Evolutionary conservation across 1,140 invertebrate genomes (phyloP).

Genomic region (Drosophila kepulauana): DNA sequence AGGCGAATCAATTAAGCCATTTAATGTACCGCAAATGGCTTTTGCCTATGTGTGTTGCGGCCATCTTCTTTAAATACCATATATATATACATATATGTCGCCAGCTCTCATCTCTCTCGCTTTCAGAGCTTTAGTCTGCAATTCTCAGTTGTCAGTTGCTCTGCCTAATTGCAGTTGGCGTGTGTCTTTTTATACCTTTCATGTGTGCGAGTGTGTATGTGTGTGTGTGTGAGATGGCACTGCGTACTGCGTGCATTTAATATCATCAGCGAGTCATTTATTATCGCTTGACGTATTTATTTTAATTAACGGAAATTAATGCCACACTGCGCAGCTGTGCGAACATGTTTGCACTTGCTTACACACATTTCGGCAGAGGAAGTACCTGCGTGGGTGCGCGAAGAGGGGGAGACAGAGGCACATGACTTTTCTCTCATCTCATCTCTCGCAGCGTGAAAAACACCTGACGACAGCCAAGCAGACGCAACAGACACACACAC

Average conservation of each 20-base stretch:
- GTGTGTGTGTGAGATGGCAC: conserved; percentile 1
- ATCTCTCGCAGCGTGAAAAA: conserved; percentile 33
- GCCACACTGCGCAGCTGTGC: conserved; percentile 72
- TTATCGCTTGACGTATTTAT: conserved; percentile 82
- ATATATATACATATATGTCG: conserved; percentile 28
- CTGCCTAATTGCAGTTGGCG: conserved; percentile 53
- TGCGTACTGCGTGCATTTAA: conserved; percentile 49
- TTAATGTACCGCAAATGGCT: conserved; percentile 56
- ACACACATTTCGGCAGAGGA: conserved; percentile 57
- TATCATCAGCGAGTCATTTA: conserved; percentile 75
- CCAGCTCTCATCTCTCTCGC: too few species aligned
- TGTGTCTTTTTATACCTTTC: conserved; percentile 38
- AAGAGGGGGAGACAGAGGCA: not conserved
- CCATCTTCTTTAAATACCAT: conserved; percentile 13
- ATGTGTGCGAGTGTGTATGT: not conserved
- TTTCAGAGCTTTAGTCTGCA: not conserved
- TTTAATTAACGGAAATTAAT: conserved; percentile 84
- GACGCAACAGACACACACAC: conserved; percentile 5
- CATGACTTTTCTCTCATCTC: not conserved
- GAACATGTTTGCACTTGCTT: conserved; percentile 76
- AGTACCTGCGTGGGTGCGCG: not conserved
- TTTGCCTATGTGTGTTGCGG: conserved; percentile 2
- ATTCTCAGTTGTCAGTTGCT: conserved; percentile 1
- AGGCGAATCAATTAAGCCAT: conserved; percentile 67
- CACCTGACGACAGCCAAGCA: conserved; percentile 48